Percentiles rank a stretch among this genome's conserved stretches.
Evolutionary conservation across 2,113 vertebrate species (phyloP).

Genomic region (Nanorana parkeri): DNA sequence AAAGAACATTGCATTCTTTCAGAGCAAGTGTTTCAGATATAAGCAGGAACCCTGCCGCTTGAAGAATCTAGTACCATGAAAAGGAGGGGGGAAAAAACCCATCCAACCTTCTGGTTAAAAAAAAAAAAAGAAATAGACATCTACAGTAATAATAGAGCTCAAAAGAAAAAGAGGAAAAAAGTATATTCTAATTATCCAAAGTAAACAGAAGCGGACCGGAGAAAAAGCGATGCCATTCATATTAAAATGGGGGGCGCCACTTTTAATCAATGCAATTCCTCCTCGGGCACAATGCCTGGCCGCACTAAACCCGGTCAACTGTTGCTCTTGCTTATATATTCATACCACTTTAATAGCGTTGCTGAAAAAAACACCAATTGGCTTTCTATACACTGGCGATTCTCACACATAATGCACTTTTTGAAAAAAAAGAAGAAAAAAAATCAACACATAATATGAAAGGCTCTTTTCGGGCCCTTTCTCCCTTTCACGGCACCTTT

Average conservation of each 20-base stretch:
- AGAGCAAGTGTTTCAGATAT: slow-evolving; percentile 39
- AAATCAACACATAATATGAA: slow-evolving; percentile 85
- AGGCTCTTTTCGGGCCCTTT: slow-evolving; percentile 84
- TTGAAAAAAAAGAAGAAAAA: slow-evolving; percentile 78
- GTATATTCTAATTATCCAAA: slow-evolving; percentile 78
- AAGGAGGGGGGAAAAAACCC: neutral
- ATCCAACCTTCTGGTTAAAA: slow-evolving; percentile 67
- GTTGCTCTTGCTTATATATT: slow-evolving; percentile 86
- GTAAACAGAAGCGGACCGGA: slow-evolving; percentile 81
- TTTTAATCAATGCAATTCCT: slow-evolving; percentile 84
- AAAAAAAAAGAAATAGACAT: slow-evolving; percentile 77
- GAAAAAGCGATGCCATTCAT: slow-evolving; percentile 83
- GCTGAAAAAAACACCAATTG: slow-evolving; percentile 85
- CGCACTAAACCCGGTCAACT: slow-evolving; percentile 86
- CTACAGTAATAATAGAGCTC: slow-evolving; percentile 80
- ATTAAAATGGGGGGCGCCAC: slow-evolving; percentile 81
- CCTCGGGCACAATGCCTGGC: slow-evolving; percentile 82
- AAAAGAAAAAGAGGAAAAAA: slow-evolving; percentile 61
- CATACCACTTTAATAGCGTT: slow-evolving; percentile 83
- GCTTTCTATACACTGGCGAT: slow-evolving; percentile 84
- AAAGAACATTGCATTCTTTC: slow-evolving; percentile 18
- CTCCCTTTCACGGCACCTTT: slow-evolving; percentile 80
- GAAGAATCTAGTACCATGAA: slow-evolving; percentile 16
- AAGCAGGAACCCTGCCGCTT: neutral
- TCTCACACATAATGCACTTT: slow-evolving; percentile 86